Conservation (phyloP, 2,797 vertebrate genomes). For the Cyclura pinguis region DNA sequence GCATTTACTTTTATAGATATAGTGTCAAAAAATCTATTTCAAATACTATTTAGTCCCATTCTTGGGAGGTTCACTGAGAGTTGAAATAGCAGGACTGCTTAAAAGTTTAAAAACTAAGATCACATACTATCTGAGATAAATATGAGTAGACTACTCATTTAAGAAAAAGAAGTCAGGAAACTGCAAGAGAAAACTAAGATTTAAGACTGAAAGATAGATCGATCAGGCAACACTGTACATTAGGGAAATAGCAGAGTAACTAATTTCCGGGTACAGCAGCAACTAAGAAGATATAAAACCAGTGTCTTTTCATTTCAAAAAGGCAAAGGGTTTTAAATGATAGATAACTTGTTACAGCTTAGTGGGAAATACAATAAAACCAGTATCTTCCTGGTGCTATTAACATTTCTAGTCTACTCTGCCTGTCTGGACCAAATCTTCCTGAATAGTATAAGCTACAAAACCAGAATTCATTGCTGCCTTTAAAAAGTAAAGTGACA, state of each 20-base stretch:
- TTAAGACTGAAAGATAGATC: background rate
- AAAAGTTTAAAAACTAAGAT: background rate
- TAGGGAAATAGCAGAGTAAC: background rate
- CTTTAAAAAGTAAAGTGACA: background rate
- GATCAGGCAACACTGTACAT: background rate
- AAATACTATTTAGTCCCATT: background rate
- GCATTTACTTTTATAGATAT: background rate
- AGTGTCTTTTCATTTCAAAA: background rate
- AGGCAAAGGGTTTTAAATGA: background rate
- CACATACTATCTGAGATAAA: background rate
- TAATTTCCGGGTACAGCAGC: background rate
- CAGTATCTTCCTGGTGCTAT: background rate
- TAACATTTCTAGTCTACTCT: background rate
- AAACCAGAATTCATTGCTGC: background rate
- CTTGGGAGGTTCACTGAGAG: background rate
- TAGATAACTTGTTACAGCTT: background rate
- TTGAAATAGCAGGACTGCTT: background rate
- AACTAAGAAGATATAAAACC: background rate
- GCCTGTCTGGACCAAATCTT: background rate
- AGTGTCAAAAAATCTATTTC: background rate
- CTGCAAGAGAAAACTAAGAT: background rate
- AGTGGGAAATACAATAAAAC: background rate
- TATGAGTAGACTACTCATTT: background rate
- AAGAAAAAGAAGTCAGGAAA: background rate
- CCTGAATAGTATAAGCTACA: background rate